These are phyloP conservation scores for Colius striatus DNA, from an alignment of 2,113 vertebrate species.

Conservation along the genomic window DNA sequence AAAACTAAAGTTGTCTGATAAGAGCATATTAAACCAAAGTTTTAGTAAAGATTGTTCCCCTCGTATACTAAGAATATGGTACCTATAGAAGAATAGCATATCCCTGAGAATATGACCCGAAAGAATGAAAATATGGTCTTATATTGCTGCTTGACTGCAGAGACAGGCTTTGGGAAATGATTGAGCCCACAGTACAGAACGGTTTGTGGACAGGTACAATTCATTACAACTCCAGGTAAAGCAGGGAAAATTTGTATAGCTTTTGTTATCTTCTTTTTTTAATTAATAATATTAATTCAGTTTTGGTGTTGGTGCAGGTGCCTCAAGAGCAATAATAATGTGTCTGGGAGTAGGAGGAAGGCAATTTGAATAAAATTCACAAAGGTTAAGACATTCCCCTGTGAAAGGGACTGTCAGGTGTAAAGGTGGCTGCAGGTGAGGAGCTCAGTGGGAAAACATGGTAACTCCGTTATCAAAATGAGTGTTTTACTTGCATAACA, in stretches of 20 bases:
- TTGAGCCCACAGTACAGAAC: neutral
- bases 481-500: neutral
- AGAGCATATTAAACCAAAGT: constrained; percentile 1
- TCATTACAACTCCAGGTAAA: neutral
- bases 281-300: neutral
- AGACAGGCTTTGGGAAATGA: neutral
- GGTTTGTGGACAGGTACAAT: neutral
- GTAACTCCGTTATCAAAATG: neutral
- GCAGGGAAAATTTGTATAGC: neutral
- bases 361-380: neutral
- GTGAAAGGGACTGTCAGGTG: neutral
- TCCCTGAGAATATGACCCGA: neutral
- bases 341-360: neutral
- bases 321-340: neutral
- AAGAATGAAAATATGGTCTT: neutral
- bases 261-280: neutral
- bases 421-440: neutral
- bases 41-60: constrained; percentile 34
- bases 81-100: neutral
- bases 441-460: neutral
- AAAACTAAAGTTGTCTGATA: neutral
- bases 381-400: neutral
- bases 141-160: neutral
- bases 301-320: neutral
- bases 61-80: neutral